These are phyloP conservation scores for Rhabdomys dilectus DNA, from an alignment of 2,113 vertebrate species.

Conservation along the genomic window DNA sequence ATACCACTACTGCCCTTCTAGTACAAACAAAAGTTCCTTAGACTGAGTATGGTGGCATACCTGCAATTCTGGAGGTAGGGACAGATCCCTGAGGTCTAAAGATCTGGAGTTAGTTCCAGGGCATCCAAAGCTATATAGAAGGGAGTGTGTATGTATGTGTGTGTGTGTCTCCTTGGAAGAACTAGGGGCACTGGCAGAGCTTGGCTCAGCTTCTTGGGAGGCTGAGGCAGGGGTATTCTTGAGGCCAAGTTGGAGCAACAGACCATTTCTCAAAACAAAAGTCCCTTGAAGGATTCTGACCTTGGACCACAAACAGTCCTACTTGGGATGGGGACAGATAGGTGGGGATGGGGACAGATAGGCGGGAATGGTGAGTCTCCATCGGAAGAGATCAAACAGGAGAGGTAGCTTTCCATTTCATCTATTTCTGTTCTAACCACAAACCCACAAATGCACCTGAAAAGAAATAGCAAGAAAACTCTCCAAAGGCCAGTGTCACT, in stretches of 20 bases:
- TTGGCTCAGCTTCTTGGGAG: neutral
- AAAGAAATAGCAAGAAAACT: no score
- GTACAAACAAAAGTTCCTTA: neutral
- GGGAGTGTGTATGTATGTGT: no score
- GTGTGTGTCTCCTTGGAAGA: neutral
- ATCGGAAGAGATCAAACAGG: neutral
- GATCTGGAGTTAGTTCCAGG: neutral
- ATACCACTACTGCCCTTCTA: neutral
- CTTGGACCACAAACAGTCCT: neutral
- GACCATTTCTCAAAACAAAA: neutral
- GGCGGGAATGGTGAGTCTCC: neutral
- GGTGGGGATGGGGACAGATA: neutral
- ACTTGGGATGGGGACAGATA: neutral
- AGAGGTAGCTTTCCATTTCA: neutral
- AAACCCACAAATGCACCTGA: neutral
- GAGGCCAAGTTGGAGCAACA: neutral
- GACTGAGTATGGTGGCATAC: neutral
- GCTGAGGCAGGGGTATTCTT: neutral
- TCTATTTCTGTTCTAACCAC: neutral
- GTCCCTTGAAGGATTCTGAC: neutral
- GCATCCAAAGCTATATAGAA: neutral
- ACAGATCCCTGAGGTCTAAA: neutral
- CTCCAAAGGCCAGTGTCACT: neutral
- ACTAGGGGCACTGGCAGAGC: neutral
- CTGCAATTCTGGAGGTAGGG: neutral